Conservation (phyloP, 2,888 invertebrate genomes). For the Lymantria monacha region DNA sequence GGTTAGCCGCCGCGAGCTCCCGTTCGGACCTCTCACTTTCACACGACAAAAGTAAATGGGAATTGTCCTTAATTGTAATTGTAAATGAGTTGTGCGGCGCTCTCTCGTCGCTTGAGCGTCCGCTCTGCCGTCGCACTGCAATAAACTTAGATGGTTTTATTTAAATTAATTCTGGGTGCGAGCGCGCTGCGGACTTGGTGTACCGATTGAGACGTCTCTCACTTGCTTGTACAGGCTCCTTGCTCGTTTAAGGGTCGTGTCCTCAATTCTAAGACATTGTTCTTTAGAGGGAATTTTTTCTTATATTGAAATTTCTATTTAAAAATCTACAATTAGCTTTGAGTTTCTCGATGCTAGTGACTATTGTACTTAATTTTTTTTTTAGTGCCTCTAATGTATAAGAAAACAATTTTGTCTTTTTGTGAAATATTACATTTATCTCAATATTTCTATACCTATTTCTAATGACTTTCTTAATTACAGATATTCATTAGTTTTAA, state of each 20-base stretch:
- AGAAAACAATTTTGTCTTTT: no score
- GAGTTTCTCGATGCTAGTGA: no score
- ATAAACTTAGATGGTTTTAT: conserved; percentile 79
- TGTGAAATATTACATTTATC: no score
- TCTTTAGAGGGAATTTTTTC: conserved; percentile 37
- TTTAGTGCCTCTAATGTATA: no score
- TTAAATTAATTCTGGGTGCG: conserved; percentile 70
- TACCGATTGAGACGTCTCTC: conserved; percentile 57
- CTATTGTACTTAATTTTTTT: no score
- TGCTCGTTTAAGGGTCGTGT: conserved; percentile 44
- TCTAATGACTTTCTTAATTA: no score
- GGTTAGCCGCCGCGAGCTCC: conserved; percentile 40
- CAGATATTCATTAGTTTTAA: no score
- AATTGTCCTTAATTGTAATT: conserved; percentile 79
- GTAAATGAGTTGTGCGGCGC: conserved; percentile 78
- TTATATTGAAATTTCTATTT: conserved; percentile 21
- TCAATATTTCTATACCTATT: no score
- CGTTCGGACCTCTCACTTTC: conserved; percentile 62
- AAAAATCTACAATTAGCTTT: not conserved
- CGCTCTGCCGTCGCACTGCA: conserved; percentile 68
- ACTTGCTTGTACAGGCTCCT: conserved; percentile 50
- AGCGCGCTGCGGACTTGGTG: conserved; percentile 49
- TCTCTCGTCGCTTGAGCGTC: conserved; percentile 74
- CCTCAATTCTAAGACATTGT: conserved; percentile 36
- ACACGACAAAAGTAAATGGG: conserved; percentile 76